These are phyloP conservation scores for Microplitis manilae DNA, from an alignment of 2,888 invertebrate genomes.

Conservation along the genomic window DNA sequence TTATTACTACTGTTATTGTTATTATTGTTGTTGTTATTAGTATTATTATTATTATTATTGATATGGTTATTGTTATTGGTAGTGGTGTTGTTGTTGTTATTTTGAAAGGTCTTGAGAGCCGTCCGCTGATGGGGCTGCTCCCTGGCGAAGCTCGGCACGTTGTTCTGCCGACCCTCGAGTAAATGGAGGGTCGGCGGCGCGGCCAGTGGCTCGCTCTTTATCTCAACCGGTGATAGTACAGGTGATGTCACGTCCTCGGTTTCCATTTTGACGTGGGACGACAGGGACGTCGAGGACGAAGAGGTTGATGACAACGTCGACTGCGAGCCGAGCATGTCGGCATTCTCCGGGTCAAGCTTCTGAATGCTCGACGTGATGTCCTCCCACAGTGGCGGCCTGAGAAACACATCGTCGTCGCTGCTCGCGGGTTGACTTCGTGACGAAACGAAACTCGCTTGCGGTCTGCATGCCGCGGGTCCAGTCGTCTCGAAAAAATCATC, in stretches of 20 bases:
- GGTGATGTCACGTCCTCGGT: slow-evolving; percentile 81
- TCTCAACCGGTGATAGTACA: slow-evolving; percentile 84
- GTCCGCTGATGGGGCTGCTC: slow-evolving; percentile 59
- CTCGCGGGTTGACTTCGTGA: slow-evolving; percentile 73
- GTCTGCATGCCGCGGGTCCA: slow-evolving; percentile 58
- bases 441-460: slow-evolving; percentile 74
- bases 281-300: neutral
- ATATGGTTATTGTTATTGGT: slow-evolving; percentile 36
- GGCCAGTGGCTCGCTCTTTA: slow-evolving; percentile 80
- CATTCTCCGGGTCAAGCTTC: slow-evolving; percentile 92
- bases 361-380: slow-evolving; percentile 92
- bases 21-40: slow-evolving; percentile 48
- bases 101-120: slow-evolving; percentile 62
- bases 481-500: slow-evolving; percentile 79
- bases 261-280: slow-evolving; percentile 85
- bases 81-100: slow-evolving; percentile 48
- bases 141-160: slow-evolving; percentile 43
- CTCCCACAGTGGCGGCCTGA: slow-evolving; percentile 91
- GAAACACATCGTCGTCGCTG: slow-evolving; percentile 87
- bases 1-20: slow-evolving; percentile 55
- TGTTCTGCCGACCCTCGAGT: slow-evolving; percentile 72
- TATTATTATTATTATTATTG: slow-evolving; percentile 48
- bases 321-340: slow-evolving; percentile 85
- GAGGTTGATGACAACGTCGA: slow-evolving; percentile 68
- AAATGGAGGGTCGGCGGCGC: slow-evolving; percentile 73